Conservation (phyloP, 2,888 invertebrate genomes). For the Pyrgus malvae region DNA sequence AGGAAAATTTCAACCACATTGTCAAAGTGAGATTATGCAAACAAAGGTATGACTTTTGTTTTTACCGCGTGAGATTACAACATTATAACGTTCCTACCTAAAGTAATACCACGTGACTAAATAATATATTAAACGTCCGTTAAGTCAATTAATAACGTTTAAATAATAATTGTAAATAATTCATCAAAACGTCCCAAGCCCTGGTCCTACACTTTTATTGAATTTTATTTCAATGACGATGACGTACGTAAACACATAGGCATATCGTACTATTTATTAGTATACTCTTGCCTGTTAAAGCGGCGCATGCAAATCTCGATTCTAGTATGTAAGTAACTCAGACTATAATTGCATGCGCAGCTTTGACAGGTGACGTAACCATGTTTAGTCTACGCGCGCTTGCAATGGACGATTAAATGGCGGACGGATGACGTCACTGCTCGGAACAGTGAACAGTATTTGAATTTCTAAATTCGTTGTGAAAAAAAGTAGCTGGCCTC, state of each 20-base stretch:
- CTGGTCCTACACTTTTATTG: no score
- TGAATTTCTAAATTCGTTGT: conserved; percentile 21
- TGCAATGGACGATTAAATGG: conserved; percentile 9
- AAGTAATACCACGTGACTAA: not conserved
- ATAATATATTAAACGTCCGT: not conserved
- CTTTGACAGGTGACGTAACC: not conserved
- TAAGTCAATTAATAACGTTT: not conserved
- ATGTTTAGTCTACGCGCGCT: conserved; percentile 14
- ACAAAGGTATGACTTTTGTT: not conserved
- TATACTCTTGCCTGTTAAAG: not conserved
- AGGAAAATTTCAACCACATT: no score
- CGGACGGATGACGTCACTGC: conserved; percentile 16
- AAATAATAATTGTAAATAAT: not conserved
- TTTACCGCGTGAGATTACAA: not conserved
- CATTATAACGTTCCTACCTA: not conserved
- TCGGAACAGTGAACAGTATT: conserved; percentile 23
- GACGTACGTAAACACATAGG: conserved; percentile 18
- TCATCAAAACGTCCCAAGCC: not conserved
- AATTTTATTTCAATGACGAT: not conserved
- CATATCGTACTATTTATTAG: not conserved
- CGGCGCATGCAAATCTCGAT: not conserved
- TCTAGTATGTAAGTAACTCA: not conserved
- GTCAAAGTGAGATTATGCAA: not conserved
- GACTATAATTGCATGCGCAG: not conserved
- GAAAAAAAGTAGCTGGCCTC: conserved; percentile 50